phyloP scores from a whole-genome alignment of 2,888 invertebrate genomes.

The Drosophila helvetica region DNA sequence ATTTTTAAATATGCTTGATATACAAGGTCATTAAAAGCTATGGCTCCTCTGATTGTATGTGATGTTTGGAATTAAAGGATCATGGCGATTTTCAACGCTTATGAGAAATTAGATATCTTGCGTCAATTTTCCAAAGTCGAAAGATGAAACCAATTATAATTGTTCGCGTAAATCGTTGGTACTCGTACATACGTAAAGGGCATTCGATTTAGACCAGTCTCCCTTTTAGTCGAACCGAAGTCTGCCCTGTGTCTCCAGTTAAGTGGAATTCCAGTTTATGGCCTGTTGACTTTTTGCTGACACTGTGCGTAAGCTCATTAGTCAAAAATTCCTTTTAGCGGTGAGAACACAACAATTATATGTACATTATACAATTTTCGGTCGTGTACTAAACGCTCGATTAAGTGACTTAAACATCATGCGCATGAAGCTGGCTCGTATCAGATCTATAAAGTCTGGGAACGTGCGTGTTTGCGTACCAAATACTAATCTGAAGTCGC shows the following conservation, averaged over 20 bases:
- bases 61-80: too few species aligned
- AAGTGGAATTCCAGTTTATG: conserved; percentile 26
- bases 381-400: conserved; percentile 61
- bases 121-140: not conserved
- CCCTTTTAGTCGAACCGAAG: not conserved
- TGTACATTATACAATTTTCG: conserved; percentile 43
- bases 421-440: conserved; percentile 28
- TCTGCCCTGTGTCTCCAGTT: not conserved
- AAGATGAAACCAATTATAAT: not conserved
- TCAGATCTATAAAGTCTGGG: conserved; percentile 50
- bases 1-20: too few species aligned
- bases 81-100: not conserved
- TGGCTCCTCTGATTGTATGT: too few species aligned
- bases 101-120: not conserved
- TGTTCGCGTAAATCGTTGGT: not conserved
- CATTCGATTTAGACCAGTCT: not conserved
- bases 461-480: conserved; percentile 25
- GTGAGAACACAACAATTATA: conserved; percentile 38
- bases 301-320: conserved; percentile 37
- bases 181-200: not conserved
- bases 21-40: too few species aligned
- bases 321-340: conserved; percentile 34
- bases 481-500: conserved; percentile 35
- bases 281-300: conserved; percentile 33
- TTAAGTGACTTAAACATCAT: conserved; percentile 60